These are phyloP conservation scores for Leptopilina syphax DNA, from an alignment of 2,888 invertebrate genomes.

Conservation along the genomic window DNA sequence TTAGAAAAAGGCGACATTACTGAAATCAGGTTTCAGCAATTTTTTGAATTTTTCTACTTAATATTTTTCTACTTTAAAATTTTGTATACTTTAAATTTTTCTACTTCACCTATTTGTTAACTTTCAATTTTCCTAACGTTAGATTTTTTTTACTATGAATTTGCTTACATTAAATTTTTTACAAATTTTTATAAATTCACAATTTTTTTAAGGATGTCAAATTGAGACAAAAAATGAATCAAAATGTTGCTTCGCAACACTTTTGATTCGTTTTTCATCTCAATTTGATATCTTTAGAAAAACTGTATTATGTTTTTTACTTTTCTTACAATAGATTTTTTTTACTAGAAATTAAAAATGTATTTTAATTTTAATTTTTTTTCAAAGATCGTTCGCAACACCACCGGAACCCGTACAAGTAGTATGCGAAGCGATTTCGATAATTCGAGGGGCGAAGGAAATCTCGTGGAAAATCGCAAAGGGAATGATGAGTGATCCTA, in stretches of 20 bases:
- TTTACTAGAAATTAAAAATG: too few species aligned
- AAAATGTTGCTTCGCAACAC: too few species aligned
- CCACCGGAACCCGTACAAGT: slow-evolving; percentile 94
- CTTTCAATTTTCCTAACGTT: too few species aligned
- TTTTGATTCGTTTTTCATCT: too few species aligned
- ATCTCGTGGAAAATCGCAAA: slow-evolving; percentile 94
- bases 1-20: slow-evolving; percentile 94
- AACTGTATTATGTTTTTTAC: not conserved
- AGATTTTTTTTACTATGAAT: too few species aligned
- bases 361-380: not conserved
- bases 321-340: too few species aligned
- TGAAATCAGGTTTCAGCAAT: slow-evolving; percentile 82
- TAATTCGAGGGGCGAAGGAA: slow-evolving; percentile 89
- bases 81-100: too few species aligned
- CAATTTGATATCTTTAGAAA: not conserved
- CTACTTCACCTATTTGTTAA: too few species aligned
- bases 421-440: slow-evolving; percentile 93
- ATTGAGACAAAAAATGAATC: not conserved
- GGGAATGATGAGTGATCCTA: slow-evolving; percentile 94
- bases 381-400: slow-evolving; percentile 88
- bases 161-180: too few species aligned
- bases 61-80: too few species aligned
- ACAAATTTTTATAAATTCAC: too few species aligned
- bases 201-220: too few species aligned
- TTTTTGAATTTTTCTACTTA: not conserved